phyloP scores from a whole-genome alignment of 2,888 invertebrate species.

The Synergus japonicus region DNA sequence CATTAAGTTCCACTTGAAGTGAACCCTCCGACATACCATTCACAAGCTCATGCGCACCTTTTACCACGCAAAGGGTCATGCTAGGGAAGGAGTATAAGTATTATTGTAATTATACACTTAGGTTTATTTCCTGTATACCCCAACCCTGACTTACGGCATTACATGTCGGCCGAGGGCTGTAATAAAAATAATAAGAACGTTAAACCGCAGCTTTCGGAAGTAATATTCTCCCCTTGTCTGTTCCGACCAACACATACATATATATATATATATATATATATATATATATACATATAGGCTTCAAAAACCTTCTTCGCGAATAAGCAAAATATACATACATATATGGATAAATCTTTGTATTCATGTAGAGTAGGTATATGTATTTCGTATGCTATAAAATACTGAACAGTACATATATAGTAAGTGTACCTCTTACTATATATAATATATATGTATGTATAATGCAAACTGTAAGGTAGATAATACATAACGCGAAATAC shows the following conservation, averaged over 20 bases:
- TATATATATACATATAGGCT: not conserved
- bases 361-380: slow-evolving; percentile 3
- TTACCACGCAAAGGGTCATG: slow-evolving; percentile 61
- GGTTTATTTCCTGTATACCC: slow-evolving; percentile 76
- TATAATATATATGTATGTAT: not conserved
- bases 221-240: slow-evolving; percentile 58
- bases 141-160: slow-evolving; percentile 65
- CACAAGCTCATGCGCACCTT: slow-evolving; percentile 51
- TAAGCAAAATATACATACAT: slow-evolving; percentile 26
- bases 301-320: slow-evolving; percentile 49
- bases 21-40: slow-evolving; percentile 51
- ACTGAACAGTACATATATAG: slow-evolving; percentile 10
- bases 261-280: too few species aligned
- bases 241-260: slow-evolving; percentile 41
- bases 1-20: slow-evolving; percentile 67
- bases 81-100: slow-evolving; percentile 69
- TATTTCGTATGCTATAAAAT: slow-evolving; percentile 2
- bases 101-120: slow-evolving; percentile 78
- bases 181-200: slow-evolving; percentile 75
- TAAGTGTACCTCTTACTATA: slow-evolving; percentile 19
- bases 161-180: slow-evolving; percentile 65
- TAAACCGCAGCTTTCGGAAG: slow-evolving; percentile 73
- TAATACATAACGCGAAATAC: slow-evolving; percentile 44
- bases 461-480: slow-evolving; percentile 50
- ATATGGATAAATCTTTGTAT: slow-evolving; percentile 6